Percentiles rank a stretch among this genome's conserved stretches.
Evolutionary conservation across 2,797 vertebrate species (phyloP).

Genomic region (Micropoecilia bifurca): DNA sequence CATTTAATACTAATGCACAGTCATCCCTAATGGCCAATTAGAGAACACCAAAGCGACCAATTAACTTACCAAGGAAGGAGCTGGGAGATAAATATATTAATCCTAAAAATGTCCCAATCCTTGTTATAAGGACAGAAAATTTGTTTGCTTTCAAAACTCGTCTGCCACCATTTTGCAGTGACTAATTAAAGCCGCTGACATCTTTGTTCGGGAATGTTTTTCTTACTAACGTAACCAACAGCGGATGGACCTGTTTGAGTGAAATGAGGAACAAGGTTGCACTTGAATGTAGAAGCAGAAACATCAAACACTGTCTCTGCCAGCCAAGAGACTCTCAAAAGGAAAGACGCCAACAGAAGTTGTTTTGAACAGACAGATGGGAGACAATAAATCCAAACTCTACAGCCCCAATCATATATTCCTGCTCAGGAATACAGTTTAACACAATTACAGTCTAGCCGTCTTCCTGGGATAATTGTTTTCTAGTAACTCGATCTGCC

Average conservation of each 20-base stretch:
- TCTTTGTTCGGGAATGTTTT: background rate
- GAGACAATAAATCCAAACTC: background rate
- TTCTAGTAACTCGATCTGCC: background rate
- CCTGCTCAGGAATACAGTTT: background rate
- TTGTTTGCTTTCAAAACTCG: background rate
- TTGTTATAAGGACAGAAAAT: background rate
- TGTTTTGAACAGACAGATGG: background rate
- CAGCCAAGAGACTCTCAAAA: background rate
- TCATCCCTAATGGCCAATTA: too few relatives aligned
- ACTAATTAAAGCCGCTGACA: background rate
- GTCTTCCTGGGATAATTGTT: background rate
- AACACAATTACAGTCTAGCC: background rate
- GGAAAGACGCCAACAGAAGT: background rate
- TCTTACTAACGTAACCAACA: background rate
- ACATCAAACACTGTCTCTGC: background rate
- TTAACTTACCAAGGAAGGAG: too few relatives aligned
- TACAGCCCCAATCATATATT: background rate
- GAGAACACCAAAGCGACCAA: too few relatives aligned
- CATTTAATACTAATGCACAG: background rate
- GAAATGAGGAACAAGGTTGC: background rate
- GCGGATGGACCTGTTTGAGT: background rate
- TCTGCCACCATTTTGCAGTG: background rate
- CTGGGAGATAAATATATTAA: too few relatives aligned
- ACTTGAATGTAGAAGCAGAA: background rate
- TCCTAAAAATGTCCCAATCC: background rate